phyloP scores from a whole-genome alignment of 1,140 invertebrate species.

The Fopius arisanus region DNA sequence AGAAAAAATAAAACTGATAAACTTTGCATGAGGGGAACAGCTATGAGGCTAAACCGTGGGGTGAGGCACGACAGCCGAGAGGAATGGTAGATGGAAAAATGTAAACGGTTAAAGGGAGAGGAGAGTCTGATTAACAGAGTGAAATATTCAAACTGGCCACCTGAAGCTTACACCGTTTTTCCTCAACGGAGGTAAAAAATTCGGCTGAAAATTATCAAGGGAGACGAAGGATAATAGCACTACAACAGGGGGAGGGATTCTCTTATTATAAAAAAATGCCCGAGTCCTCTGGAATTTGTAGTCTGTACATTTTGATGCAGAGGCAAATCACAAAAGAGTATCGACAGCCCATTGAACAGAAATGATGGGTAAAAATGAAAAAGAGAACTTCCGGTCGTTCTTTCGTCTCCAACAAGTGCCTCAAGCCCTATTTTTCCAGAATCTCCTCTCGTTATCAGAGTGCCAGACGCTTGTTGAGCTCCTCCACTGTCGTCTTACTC shows the following conservation, averaged over 20 bases:
- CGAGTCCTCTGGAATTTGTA: too few species aligned
- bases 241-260: not conserved
- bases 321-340: not conserved
- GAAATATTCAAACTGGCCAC: conserved; percentile 32
- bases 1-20: not conserved
- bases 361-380: not conserved
- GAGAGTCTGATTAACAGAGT: conserved; percentile 36
- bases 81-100: conserved; percentile 17
- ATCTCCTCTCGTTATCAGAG: not conserved
- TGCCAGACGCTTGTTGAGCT: not conserved
- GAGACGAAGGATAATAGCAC: not conserved
- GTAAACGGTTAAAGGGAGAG: conserved; percentile 5
- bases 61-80: not conserved
- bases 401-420: not conserved
- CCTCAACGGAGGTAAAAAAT: conserved; percentile 9
- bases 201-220: conserved; percentile 1
- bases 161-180: not conserved
- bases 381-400: conserved; percentile 15
- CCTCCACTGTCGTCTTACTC: not conserved
- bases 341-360: not conserved
- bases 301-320: not conserved
- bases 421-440: not conserved
- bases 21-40: not conserved
- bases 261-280: too few species aligned
- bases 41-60: not conserved